Percentiles rank a stretch among this genome's conserved stretches.
Evolutionary conservation across 2,113 vertebrate genomes (phyloP).

Genomic region (Lota lota): DNA sequence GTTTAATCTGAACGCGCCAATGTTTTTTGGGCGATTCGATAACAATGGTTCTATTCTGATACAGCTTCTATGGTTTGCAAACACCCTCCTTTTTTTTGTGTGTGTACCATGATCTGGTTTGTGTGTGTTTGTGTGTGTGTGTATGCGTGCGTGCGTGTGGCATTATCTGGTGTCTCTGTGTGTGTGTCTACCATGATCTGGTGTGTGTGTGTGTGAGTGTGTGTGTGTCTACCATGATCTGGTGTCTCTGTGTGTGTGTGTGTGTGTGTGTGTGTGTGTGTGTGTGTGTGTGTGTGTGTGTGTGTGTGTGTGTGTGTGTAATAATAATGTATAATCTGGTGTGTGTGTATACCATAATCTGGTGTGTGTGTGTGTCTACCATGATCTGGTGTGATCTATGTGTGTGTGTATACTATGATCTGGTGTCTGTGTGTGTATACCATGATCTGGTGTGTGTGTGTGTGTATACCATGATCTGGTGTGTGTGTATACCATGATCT

Average conservation of each 20-base stretch:
- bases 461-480: constrained; percentile 1
- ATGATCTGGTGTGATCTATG: background rate
- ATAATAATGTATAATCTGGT: background rate
- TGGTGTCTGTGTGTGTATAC: background rate
- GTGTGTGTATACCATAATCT: background rate
- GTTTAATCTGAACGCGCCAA: no score
- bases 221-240: no score
- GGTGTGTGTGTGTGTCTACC: constrained; percentile 4
- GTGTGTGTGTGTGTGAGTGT: no score
- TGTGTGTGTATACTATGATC: background rate
- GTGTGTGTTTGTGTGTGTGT: constrained; percentile 4
- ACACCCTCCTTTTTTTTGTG: no score
- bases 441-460: background rate
- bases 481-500: background rate
- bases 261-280: background rate
- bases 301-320: background rate
- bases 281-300: background rate
- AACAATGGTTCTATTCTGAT: no score
- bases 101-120: no score
- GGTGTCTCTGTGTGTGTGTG: background rate
- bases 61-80: no score
- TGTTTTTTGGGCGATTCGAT: no score
- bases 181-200: no score
- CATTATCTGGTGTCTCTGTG: no score
- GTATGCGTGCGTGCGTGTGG: background rate